Percentiles rank a stretch among this genome's conserved stretches.
Conservation (phyloP, 2,888 invertebrate species). For the Helicoverpa assulta region DNA sequence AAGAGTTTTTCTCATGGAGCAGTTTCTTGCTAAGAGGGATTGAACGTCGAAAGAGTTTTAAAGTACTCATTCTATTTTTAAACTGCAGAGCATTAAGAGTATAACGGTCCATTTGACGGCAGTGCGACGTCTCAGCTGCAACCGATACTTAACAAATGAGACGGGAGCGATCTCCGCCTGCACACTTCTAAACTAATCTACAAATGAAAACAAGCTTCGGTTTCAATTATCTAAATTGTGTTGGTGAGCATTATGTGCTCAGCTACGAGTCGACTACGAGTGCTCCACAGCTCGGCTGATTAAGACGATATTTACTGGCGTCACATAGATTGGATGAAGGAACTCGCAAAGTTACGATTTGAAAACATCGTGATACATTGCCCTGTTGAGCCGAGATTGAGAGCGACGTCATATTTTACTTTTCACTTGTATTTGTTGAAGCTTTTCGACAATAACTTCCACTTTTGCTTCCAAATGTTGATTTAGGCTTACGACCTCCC, state of each 20-base stretch:
- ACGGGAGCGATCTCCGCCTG: constrained; percentile 3
- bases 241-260: constrained; percentile 21
- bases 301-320: constrained; percentile 29
- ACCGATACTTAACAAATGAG: constrained; percentile 17
- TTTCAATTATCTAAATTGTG: constrained; percentile 54
- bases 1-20: no score
- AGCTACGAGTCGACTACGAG: not conserved
- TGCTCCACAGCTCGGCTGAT: constrained; percentile 12
- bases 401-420: constrained; percentile 10
- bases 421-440: constrained; percentile 11
- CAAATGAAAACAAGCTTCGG: constrained; percentile 41
- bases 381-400: constrained; percentile 14
- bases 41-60: no score
- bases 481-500: constrained; percentile 8
- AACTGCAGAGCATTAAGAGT: constrained; percentile 6
- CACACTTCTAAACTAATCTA: constrained; percentile 40
- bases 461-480: constrained; percentile 6
- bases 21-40: no score
- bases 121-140: constrained; percentile 15
- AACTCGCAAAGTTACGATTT: constrained; percentile 35
- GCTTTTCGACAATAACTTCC: constrained; percentile 13
- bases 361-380: constrained; percentile 43
- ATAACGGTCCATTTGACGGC: constrained; percentile 4
- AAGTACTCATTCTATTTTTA: not conserved
- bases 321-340: constrained; percentile 9